Evolutionary conservation across 2,888 invertebrate genomes (phyloP).

Genomic region (Hirtodrosophila duncani): DNA sequence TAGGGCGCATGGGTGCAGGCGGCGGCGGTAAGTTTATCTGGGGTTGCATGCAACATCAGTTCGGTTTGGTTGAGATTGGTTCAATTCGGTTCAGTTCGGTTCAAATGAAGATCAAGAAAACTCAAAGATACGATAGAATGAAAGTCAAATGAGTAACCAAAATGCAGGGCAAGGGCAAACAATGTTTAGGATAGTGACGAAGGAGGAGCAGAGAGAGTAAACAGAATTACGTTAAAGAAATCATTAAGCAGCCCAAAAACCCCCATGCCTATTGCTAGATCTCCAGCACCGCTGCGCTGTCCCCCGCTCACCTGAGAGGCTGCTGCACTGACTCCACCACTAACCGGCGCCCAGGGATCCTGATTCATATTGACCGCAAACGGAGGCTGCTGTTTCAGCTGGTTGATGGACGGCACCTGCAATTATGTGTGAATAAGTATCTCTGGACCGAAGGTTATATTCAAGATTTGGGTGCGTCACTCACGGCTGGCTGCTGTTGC

Average conservation of each 20-base stretch:
- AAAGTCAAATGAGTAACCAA: too few species aligned
- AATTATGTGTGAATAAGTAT: neutral
- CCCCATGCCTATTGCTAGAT: constrained; percentile 4
- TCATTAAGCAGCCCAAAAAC: too few species aligned
- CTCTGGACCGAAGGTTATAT: too few species aligned
- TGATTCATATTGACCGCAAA: constrained; percentile 78
- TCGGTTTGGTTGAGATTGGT: too few species aligned
- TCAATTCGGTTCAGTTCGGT: too few species aligned
- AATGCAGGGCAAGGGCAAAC: too few species aligned
- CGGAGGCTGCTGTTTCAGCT: constrained; percentile 78
- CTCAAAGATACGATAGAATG: constrained; percentile 1
- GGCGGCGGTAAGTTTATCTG: constrained; percentile 32
- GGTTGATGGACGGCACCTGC: constrained; percentile 79
- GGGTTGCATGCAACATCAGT: constrained; percentile 52
- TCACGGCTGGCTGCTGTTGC: constrained; percentile 79
- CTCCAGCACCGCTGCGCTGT: too few species aligned
- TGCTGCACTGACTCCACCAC: constrained; percentile 65
- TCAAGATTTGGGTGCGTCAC: constrained; percentile 9
- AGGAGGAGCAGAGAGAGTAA: too few species aligned
- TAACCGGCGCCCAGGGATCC: constrained; percentile 78
- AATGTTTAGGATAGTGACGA: too few species aligned
- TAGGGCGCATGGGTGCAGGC: constrained; percentile 61
- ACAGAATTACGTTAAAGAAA: too few species aligned
- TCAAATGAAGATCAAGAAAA: constrained; percentile 14
- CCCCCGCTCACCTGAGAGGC: constrained; percentile 75